Evolutionary conservation across 1,140 invertebrate genomes (phyloP), one percentile per base, ranked within the genome.

Genomic region (Plutomurus gul): DNA sequence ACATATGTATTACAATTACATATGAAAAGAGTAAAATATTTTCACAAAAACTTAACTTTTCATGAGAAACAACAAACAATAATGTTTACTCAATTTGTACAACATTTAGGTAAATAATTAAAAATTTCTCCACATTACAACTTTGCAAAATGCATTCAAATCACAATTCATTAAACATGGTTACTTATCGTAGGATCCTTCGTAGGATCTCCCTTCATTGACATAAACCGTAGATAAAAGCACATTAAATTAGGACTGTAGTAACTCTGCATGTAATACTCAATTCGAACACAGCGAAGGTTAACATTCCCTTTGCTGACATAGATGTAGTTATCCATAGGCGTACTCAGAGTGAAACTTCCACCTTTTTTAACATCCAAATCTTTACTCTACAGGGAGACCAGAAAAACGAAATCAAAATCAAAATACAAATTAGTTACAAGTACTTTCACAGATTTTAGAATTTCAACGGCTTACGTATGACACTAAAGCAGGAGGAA

Each of bases 261-360:
- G 5, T 43, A 6, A 36, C 56, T 70, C 47, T 77, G 51, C 76
- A 77, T 77, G 22, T 60, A 47, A 33, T 70, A 77, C 5, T 65
- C 13, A 10, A 77, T 43, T 20, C 18, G 13, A 16, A 71, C 37
- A 16, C 76, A 46, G 18, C 56, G 51, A n/a, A 77, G n/a, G 18
- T 70, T 71, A 27, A 40, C 49, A 20, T 16, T 56, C 16, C 76
- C 76, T 40, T 40, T 7, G 33, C 37, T 51, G 10, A 43, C 30
- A 39, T 65, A 77, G 22, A 60, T 25, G 37, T 77, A 77, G 27
- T 77, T 33, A 36, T 77, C 76, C 76, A 77, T 70, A 3, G 76
- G 76, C 4, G 76, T 77, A 3, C 22, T 25, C 4, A 77, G 56
- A 30, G 33, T 22, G 36, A 77, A 77, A n/a, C 22, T 46, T 22